Evolutionary conservation across 2,888 invertebrate genomes (phyloP), one percentile per base, ranked within the genome.

Genomic region (Morpho deidamia): DNA sequence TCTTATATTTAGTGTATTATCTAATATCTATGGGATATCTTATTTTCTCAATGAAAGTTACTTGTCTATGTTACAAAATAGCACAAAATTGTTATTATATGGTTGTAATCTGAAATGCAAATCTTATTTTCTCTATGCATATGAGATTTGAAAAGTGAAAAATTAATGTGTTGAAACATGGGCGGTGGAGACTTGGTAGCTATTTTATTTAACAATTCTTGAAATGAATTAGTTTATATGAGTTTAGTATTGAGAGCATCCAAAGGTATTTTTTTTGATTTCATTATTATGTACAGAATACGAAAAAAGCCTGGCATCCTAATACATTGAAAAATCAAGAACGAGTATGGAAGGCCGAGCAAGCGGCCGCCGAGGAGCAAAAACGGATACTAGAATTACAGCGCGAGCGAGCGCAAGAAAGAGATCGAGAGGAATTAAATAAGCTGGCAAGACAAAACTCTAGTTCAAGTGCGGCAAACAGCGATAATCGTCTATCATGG

Each of bases 301-400:
- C 94, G 2, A 95, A 95, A 62, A 95, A 95, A 71, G 94, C 95
- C 84, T 95, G 95, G 95, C 95, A 95, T 81, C 95, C 95, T 14
- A 93, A 92, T 59, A 95, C 94, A 0, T 90, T 94, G 85, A 94
- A 93, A 71, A 95, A 95, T 68, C 94, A 94, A 74, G 94, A 95
- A 68, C 91, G 93, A 44, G 94, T 95, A 0, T 94, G 94, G 94
- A 94, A 94, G 71, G 95, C 95, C 0, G 94, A 95, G 64, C 94
- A 94, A 70, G 93, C 93, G 11, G 93, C 92, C 53, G 91, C 91
- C n/a, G 91, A 92, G 60, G 95, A 95, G 67, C 92, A 93, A 56
- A 91, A 91, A 50, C 91, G 92, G 46, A 92, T 94, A 62, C 82
- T 91, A 46, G 94, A 95, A 68, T 71, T 95, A 8, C 92, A 94